Percentiles rank a stretch among this genome's conserved stretches.
These are phyloP conservation scores for Cochlearius cochlearius DNA, from an alignment of 2,113 vertebrate genomes.

Conservation along the genomic window DNA sequence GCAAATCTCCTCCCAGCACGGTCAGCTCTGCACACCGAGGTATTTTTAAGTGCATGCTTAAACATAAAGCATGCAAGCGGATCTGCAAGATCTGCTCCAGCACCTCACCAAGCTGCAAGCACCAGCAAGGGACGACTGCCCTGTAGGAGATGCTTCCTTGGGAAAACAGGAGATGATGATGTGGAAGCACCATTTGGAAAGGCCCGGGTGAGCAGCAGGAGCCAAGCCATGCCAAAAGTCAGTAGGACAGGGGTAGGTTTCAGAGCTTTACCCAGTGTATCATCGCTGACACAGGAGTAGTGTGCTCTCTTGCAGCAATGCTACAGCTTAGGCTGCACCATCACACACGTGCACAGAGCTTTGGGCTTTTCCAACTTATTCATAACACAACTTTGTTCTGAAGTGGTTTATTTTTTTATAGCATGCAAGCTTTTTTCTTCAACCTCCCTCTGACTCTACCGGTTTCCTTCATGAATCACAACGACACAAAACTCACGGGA, in stretches of 20 bases:
- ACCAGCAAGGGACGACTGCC: accelerated
- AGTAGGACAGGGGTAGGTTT: not conserved
- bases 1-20: not conserved
- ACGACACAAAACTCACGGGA: not conserved
- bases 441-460: not conserved
- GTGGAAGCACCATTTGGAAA: not conserved
- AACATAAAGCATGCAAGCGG: accelerated
- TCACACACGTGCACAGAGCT: not conserved
- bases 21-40: not conserved
- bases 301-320: accelerated
- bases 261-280: not conserved
- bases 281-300: accelerated
- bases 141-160: not conserved
- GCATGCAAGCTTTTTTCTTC: not conserved
- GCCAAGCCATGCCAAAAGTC: not conserved
- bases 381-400: not conserved
- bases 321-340: not conserved
- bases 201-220: not conserved
- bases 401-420: not conserved
- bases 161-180: not conserved
- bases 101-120: not conserved
- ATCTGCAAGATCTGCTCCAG: not conserved
- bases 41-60: not conserved
- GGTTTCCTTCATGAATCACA: not conserved
- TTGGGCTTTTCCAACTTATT: not conserved